These are phyloP conservation scores for Antheraea pernyi DNA, from an alignment of 1,140 invertebrate genomes.

Conservation along the genomic window DNA sequence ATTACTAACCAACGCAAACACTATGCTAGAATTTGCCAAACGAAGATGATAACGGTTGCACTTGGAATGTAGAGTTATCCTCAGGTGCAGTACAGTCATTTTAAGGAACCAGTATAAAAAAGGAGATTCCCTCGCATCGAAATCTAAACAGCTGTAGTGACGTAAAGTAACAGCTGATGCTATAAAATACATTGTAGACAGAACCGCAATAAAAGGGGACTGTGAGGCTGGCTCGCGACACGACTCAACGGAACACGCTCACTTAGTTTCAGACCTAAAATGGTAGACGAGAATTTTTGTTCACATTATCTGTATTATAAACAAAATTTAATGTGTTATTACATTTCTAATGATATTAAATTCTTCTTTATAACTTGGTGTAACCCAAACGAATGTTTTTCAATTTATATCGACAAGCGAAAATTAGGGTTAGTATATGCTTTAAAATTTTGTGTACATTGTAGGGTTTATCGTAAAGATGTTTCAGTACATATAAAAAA, in stretches of 20 bases:
- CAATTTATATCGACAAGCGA: too few relatives aligned
- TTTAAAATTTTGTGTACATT: too few relatives aligned
- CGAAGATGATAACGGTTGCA: too few relatives aligned
- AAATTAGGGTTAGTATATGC: too few relatives aligned
- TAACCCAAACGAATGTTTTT: too few relatives aligned
- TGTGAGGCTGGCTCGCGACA: slow-evolving; percentile 24
- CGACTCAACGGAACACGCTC: background rate
- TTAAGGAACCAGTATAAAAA: background rate
- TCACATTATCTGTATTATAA: background rate
- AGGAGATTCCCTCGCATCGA: slow-evolving; percentile 16
- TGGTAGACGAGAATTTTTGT: background rate
- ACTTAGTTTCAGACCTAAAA: background rate
- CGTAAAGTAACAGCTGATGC: slow-evolving; percentile 67
- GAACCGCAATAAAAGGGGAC: slow-evolving; percentile 55
- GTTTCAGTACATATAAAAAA: too few relatives aligned
- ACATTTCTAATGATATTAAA: too few relatives aligned
- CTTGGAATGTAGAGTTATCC: background rate
- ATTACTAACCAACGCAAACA: too few relatives aligned
- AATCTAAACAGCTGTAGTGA: slow-evolving; percentile 57
- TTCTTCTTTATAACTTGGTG: too few relatives aligned
- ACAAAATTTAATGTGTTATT: background rate
- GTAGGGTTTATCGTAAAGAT: too few relatives aligned
- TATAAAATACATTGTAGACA: slow-evolving; percentile 63
- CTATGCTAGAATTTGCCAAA: too few relatives aligned
- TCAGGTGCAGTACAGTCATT: background rate